Percentiles rank a stretch among this genome's conserved stretches.
phyloP scores from a whole-genome alignment of 2,113 vertebrate species.

The Thamnophis sirtalis region DNA sequence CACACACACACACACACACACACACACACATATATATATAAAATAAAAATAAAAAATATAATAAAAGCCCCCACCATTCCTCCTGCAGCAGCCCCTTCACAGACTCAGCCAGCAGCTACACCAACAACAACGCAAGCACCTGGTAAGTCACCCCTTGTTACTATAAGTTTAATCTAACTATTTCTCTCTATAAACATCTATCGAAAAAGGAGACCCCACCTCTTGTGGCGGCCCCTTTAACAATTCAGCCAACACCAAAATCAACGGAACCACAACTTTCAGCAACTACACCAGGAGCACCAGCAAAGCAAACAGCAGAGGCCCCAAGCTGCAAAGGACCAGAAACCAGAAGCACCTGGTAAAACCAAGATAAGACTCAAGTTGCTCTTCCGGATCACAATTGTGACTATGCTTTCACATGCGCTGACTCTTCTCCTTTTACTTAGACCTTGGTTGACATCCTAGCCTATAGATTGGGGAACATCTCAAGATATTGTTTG shows the following conservation, averaged over 20 bases:
- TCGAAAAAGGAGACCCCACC: background rate
- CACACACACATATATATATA: too few species aligned
- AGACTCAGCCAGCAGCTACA: too few species aligned
- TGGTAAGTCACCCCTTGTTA: too few species aligned
- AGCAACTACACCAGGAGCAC: background rate
- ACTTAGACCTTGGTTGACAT: background rate
- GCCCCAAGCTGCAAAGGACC: background rate
- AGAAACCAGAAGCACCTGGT: background rate
- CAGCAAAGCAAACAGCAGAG: background rate
- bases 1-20: too few species aligned
- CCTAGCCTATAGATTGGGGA: background rate
- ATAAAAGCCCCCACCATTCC: too few species aligned
- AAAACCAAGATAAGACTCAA: background rate
- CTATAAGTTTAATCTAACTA: too few species aligned
- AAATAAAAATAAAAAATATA: too few species aligned
- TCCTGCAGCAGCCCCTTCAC: too few species aligned
- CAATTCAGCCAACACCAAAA: background rate
- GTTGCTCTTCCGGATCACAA: background rate
- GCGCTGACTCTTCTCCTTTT: background rate
- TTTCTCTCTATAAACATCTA: background rate
- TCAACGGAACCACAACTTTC: background rate
- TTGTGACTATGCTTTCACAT: background rate
- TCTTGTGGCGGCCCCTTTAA: background rate
- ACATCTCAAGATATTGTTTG: background rate
- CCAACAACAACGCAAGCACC: too few species aligned